Conservation (phyloP, 2,113 vertebrate genomes). For the Myanophis thanlyinensis region DNA sequence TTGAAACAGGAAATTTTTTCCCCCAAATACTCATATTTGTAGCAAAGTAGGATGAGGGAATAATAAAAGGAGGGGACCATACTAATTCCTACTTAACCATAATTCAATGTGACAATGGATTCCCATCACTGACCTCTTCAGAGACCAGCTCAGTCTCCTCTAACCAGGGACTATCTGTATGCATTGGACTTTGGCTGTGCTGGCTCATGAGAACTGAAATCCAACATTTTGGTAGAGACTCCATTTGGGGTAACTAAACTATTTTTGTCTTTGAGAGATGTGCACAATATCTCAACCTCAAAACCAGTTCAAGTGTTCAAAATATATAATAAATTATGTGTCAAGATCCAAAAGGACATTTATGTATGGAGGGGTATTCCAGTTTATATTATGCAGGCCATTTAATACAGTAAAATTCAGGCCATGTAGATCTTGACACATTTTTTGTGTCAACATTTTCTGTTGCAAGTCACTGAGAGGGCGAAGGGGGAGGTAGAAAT, state of each 20-base stretch:
- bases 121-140: background rate
- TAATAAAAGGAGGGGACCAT: background rate
- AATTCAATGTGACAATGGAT: background rate
- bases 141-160: background rate
- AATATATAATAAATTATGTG: background rate
- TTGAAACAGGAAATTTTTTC: background rate
- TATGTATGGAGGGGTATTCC: no score
- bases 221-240: background rate
- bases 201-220: background rate
- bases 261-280: background rate
- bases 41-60: background rate
- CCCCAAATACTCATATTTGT: background rate
- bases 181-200: background rate
- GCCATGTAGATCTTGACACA: no score
- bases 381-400: no score
- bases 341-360: no score
- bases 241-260: background rate
- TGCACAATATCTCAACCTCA: background rate
- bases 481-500: no score
- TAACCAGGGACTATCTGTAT: background rate
- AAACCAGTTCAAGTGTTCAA: background rate
- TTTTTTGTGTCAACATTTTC: no score
- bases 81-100: background rate
- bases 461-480: no score
- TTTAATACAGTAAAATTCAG: no score